phyloP scores from a whole-genome alignment of 1,140 invertebrate genomes.

The Stegodyphus mimosarum region DNA sequence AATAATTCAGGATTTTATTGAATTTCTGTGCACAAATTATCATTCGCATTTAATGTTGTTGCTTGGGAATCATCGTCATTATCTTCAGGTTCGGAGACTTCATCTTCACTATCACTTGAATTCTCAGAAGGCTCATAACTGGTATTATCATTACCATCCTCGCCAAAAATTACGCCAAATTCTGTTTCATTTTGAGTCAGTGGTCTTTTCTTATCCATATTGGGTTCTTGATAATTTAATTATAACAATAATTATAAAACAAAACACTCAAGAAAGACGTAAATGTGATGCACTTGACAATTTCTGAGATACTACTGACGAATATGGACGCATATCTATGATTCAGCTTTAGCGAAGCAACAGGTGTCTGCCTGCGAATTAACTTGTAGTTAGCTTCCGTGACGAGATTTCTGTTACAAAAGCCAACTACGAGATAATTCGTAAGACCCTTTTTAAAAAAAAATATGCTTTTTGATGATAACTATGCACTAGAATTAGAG shows the following conservation, averaged over 20 bases:
- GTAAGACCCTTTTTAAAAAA: slow-evolving; percentile 2
- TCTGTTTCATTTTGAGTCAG: slow-evolving; percentile 9
- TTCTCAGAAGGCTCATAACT: slow-evolving; percentile 16
- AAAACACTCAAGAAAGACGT: slow-evolving; percentile 17
- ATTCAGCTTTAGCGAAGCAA: slow-evolving; percentile 13
- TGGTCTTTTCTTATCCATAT: slow-evolving; percentile 2
- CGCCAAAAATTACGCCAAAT: slow-evolving; percentile 9
- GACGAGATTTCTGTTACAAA: slow-evolving; percentile 10
- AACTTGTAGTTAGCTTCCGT: slow-evolving; percentile 15
- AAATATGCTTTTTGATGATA: too few species aligned
- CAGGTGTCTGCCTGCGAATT: slow-evolving; percentile 6
- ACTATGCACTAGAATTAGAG: too few species aligned
- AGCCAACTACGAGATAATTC: slow-evolving; percentile 18
- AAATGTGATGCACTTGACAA: slow-evolving; percentile 18
- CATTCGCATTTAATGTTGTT: too few species aligned
- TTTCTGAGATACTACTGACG: slow-evolving; percentile 20
- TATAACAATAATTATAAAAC: slow-evolving; percentile 1
- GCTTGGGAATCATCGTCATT: slow-evolving; percentile 4
- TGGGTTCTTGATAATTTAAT: slow-evolving; percentile 15
- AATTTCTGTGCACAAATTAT: too few species aligned
- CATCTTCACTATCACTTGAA: slow-evolving; percentile 4
- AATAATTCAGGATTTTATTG: too few species aligned
- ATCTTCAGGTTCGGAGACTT: slow-evolving; percentile 4
- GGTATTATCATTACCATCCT: slow-evolving; percentile 11
- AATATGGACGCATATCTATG: slow-evolving; percentile 17